These are phyloP conservation scores for Andrena camellia DNA, from an alignment of 2,888 invertebrate species.

Conservation along the genomic window DNA sequence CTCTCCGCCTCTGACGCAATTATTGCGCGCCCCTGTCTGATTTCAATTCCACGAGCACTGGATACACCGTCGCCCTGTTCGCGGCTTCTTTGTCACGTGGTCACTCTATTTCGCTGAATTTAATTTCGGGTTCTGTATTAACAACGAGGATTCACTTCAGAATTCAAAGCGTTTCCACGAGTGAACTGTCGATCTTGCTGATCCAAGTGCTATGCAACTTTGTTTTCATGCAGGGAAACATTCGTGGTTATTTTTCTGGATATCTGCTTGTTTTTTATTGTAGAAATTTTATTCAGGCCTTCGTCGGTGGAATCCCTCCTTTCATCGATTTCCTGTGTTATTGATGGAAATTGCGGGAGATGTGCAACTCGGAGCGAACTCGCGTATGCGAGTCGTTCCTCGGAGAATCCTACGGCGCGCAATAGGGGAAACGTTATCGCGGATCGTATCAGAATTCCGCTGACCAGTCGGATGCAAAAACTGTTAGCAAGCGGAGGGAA, in stretches of 20 bases:
- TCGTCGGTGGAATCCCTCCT: too few species aligned
- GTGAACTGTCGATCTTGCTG: too few species aligned
- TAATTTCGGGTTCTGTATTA: too few species aligned
- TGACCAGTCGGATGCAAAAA: conserved; percentile 11
- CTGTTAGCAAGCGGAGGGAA: neutral
- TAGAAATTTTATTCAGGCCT: too few species aligned
- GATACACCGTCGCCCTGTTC: neutral
- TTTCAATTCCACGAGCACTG: neutral
- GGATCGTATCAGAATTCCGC: conserved; percentile 23
- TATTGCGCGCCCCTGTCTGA: conserved; percentile 7
- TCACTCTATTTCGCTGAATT: too few species aligned
- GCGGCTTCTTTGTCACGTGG: neutral
- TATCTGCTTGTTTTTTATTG: too few species aligned
- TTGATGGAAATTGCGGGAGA: neutral
- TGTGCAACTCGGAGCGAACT: neutral
- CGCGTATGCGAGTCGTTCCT: neutral
- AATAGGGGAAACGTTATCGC: neutral
- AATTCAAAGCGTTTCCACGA: too few species aligned
- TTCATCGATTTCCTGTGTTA: too few species aligned
- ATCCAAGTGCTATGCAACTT: too few species aligned
- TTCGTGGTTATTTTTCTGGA: too few species aligned
- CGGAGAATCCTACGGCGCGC: conserved; percentile 1
- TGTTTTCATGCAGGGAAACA: too few species aligned
- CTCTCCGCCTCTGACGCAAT: neutral
- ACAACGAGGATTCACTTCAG: too few species aligned